These are phyloP conservation scores for Seriola quinqueradiata DNA, from an alignment of 2,113 vertebrate genomes.

Conservation along the genomic window DNA sequence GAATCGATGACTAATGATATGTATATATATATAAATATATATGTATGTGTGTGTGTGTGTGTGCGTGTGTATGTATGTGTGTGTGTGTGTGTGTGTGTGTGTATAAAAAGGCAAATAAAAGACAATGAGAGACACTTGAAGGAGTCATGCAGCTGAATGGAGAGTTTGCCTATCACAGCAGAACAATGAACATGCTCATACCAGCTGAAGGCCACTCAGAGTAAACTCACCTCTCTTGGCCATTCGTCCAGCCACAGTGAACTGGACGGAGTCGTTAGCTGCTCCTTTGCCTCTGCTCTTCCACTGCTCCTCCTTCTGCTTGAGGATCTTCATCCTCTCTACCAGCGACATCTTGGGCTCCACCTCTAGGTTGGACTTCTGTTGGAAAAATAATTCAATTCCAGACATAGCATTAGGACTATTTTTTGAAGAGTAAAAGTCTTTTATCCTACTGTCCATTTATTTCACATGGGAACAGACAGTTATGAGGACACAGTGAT, in stretches of 20 bases:
- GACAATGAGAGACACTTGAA: not conserved
- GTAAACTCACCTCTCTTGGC: constrained; percentile 78
- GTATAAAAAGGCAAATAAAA: no score
- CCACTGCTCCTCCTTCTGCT: constrained; percentile 86
- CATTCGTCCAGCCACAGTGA: constrained; percentile 87
- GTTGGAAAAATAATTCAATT: constrained; percentile 12
- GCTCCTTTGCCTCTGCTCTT: constrained; percentile 85
- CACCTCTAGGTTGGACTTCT: constrained; percentile 77
- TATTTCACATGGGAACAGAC: not conserved
- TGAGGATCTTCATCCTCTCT: constrained; percentile 84
- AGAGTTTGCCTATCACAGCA: not conserved
- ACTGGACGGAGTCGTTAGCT: constrained; percentile 86
- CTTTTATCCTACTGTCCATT: not conserved
- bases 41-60: no score
- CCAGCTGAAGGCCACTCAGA: not conserved
- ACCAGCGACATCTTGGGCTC: constrained; percentile 80
- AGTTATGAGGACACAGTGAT: constrained; percentile 16
- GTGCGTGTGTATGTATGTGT: no score
- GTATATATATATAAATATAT: no score
- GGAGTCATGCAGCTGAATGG: not conserved
- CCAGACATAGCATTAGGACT: not conserved
- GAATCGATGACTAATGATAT: no score
- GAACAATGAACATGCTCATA: not conserved
- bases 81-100: no score
- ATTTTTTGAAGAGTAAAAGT: not conserved